Evolutionary conservation across 2,888 invertebrate genomes (phyloP).

Genomic region (Metallyticus violacea): DNA sequence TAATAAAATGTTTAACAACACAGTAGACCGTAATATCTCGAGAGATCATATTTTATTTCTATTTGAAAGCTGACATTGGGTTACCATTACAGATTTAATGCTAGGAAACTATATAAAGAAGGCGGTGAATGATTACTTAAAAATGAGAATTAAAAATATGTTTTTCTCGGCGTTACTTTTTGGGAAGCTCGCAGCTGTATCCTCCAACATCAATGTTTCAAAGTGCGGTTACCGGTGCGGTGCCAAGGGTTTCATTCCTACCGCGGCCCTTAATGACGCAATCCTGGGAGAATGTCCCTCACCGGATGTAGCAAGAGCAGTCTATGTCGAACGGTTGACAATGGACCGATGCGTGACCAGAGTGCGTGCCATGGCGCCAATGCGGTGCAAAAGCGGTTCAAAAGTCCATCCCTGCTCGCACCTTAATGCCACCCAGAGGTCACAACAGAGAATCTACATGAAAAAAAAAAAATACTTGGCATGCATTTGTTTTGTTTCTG

Average conservation of each 20-base stretch:
- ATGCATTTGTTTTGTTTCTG: no score
- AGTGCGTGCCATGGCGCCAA: not conserved
- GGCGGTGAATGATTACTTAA: no score
- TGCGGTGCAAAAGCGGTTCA: not conserved
- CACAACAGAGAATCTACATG: not conserved
- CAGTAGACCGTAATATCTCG: no score
- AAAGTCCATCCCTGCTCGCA: not conserved
- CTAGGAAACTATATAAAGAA: no score
- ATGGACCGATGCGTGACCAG: not conserved
- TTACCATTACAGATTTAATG: no score
- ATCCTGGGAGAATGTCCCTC: not conserved
- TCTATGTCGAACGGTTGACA: not conserved
- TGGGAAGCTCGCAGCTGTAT: not conserved
- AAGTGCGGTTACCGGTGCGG: no score
- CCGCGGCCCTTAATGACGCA: not conserved
- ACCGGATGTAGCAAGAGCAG: conserved; percentile 12
- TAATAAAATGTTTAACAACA: no score
- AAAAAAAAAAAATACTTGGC: no score
- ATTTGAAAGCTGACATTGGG: no score
- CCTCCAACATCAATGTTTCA: no score
- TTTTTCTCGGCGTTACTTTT: not conserved
- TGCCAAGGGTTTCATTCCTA: not conserved
- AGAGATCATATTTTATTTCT: no score
- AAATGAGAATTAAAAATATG: no score
- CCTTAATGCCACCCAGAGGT: not conserved